phyloP scores from a whole-genome alignment of 2,797 vertebrate genomes.

The Cossypha dichroa region DNA sequence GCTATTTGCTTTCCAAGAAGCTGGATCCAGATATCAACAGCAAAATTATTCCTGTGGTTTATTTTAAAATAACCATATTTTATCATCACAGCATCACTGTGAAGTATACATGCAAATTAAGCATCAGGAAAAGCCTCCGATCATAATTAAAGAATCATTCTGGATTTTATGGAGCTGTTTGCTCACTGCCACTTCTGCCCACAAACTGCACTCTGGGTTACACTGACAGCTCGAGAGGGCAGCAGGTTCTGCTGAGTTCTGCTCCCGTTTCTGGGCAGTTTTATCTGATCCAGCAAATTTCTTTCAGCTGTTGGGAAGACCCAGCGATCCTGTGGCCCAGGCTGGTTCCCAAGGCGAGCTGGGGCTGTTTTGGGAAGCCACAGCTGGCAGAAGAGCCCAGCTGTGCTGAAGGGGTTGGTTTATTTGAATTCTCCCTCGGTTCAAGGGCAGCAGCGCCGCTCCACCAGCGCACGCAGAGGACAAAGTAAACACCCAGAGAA shows the following conservation, averaged over 20 bases:
- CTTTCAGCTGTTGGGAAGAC: neutral
- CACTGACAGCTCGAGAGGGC: neutral
- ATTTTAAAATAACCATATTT: neutral
- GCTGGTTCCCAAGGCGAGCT: neutral
- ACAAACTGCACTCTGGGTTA: too few species aligned
- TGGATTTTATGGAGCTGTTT: neutral
- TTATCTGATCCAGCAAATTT: neutral
- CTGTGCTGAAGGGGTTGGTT: constrained; percentile 49
- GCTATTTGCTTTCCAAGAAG: neutral
- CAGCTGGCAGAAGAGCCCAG: constrained; percentile 22
- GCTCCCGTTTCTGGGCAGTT: neutral
- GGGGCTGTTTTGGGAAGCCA: neutral
- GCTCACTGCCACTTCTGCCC: neutral
- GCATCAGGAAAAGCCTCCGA: neutral
- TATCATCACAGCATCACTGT: neutral
- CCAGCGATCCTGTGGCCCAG: neutral
- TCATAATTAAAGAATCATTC: neutral
- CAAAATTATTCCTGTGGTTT: neutral
- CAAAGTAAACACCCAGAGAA: constrained; percentile 74
- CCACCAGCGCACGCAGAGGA: constrained; percentile 16
- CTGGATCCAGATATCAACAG: neutral
- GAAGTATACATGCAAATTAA: neutral
- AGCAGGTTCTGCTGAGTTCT: rapidly evolving
- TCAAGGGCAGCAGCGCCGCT: constrained; percentile 61
- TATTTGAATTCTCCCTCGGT: constrained; percentile 73